These are phyloP conservation scores for Parascotia fuliginaria DNA, from an alignment of 2,888 invertebrate species.

Conservation along the genomic window DNA sequence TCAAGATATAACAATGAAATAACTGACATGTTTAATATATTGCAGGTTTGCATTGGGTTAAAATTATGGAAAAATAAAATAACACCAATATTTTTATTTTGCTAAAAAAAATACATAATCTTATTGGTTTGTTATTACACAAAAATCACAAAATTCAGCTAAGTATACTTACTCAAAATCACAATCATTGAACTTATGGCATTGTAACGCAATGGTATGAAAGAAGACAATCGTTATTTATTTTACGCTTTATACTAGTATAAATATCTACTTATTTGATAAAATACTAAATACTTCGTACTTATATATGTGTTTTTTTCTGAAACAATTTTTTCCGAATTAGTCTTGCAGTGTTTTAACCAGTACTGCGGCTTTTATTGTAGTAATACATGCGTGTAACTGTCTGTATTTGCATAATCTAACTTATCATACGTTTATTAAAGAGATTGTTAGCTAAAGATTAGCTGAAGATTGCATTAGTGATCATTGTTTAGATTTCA, in stretches of 20 bases:
- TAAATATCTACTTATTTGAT: too few species aligned
- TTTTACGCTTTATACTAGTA: too few species aligned
- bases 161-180: too few species aligned
- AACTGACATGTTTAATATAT: constrained; percentile 10
- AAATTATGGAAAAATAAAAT: background rate
- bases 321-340: too few species aligned
- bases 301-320: too few species aligned
- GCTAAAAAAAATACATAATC: too few species aligned
- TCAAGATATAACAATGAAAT: constrained; percentile 11
- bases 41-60: background rate
- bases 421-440: constrained; percentile 27
- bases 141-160: too few species aligned
- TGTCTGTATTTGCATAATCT: constrained; percentile 14
- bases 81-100: background rate
- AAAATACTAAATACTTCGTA: too few species aligned
- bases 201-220: too few species aligned
- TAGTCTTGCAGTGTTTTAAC: background rate
- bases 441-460: constrained; percentile 13
- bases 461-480: constrained; percentile 14
- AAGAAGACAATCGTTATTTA: too few species aligned
- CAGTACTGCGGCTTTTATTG: constrained; percentile 5
- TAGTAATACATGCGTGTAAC: constrained; percentile 3
- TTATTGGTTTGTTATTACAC: too few species aligned
- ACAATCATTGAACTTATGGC: too few species aligned
- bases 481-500: constrained; percentile 15